Evolutionary conservation across 2,113 vertebrate species (phyloP), one percentile per base, ranked within the genome.

Genomic region (Antechinus flavipes): DNA sequence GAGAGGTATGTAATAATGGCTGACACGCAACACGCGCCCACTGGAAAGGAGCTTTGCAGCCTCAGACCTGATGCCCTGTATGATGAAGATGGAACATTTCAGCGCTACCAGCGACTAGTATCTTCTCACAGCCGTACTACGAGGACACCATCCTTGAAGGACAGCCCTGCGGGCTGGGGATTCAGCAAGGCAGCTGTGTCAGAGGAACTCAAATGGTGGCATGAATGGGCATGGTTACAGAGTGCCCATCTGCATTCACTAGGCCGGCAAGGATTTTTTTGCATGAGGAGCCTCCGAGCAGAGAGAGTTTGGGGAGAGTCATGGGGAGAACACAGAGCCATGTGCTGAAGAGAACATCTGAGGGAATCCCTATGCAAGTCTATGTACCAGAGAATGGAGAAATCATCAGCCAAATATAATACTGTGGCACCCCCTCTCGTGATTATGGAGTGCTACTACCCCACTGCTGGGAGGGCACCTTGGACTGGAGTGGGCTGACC

Each of bases 341-440:
- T 61, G 97, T 99, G 91, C 98, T 99, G 52, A 99, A 99, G 97
- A 97, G 99, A 90, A 98, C 99, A 4, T 97, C 98, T 0, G 99
- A 99, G 8, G 99, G 99, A 93, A 99, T 98, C 10, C 99, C 99
- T 0, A 91, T 99, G 95, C 99, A 99, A 98, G 99, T 99, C 98
- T 99, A 99, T 30, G 98, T 99, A 1, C 99, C 99, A 2, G 98
- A 99, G 92, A 99, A 99, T 0, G 98, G 98, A 11, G 99, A 99
- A 96, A 99, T 99, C 89, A 98, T 99, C 96, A 99, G 99, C 98
- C 99, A 99, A 97, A 99, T 99, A 97, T 99, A 98, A 96, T 93
- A 58, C 91, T 61, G 0, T 47, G 25, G 23, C 84, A 26, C 54
- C 35, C 94, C 46, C 12, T 16, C 23, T 16, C 27, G 6, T 26